Percentiles rank a stretch among this genome's conserved stretches.
phyloP scores from a whole-genome alignment of 2,797 vertebrate genomes.

The Phaenicophaeus curvirostris region DNA sequence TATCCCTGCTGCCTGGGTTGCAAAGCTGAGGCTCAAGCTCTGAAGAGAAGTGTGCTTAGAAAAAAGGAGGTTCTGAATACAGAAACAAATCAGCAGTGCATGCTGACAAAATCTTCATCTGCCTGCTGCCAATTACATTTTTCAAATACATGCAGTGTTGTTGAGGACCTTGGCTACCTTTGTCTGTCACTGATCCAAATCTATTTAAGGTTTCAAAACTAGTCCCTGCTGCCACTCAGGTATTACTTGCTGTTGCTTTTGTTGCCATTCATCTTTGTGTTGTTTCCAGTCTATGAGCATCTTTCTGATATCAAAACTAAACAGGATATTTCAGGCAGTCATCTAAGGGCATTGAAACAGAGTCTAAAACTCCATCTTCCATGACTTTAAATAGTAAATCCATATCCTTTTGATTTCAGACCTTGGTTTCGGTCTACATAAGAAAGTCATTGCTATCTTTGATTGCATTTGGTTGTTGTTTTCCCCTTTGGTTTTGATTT shows the following conservation, averaged over 20 bases:
- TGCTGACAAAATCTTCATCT: background rate
- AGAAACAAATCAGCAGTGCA: background rate
- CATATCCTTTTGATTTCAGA: background rate
- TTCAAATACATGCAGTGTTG: background rate
- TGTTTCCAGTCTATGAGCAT: background rate
- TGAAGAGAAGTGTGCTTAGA: background rate
- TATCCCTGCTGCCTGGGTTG: background rate
- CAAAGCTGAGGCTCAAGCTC: constrained; percentile 10
- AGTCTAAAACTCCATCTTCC: background rate
- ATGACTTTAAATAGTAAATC: background rate
- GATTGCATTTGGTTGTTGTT: background rate
- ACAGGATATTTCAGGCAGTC: background rate
- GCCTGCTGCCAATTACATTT: background rate
- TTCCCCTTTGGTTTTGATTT: constrained; percentile 26
- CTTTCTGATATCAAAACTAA: background rate
- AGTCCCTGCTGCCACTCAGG: background rate
- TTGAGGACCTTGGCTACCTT: background rate
- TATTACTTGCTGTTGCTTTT: background rate
- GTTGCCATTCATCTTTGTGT: background rate
- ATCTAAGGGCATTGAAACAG: background rate
- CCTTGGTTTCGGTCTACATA: background rate
- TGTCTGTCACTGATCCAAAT: background rate
- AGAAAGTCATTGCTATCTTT: constrained; percentile 1
- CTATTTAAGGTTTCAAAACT: background rate
- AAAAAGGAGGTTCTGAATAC: constrained; percentile 13